Base-by-base conservation (phyloP, 2,113 vertebrate genomes). In the Panurus biarmicus region DNA sequence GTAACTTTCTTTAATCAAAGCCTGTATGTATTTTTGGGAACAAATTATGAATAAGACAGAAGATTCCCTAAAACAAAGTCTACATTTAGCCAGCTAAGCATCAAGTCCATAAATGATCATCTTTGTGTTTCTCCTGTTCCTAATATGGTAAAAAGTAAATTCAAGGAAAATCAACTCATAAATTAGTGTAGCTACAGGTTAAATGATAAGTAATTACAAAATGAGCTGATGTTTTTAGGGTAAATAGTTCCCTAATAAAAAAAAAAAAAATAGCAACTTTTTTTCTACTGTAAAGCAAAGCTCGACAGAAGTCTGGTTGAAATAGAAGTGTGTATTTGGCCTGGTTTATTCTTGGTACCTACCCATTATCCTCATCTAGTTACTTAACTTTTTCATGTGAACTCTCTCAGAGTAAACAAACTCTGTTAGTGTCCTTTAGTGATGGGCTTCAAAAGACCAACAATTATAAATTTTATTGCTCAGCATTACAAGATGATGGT, bases 381-480 rank as follows among this genome's bases (percentile, higher is more conserved):
- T 89, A 80, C 62, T 85, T 64, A 58, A 62, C 65, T 76, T 95
- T 90, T 91, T 91, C 95, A 86, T 96, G 84, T 95, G 96, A 96
- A 94, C 64, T 92, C 62, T 67, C 90, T 96, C 60, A 95, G 50
- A 90, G 80, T 96, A 97, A 97, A 97, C 97, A 97, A 97, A 96
- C 80, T 51, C 25, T 88, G 74, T 31, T 78, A 94, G 77, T 92
- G 85, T 97, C 91, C 78, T 93, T 97, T 93, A 94, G 88, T 69
- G 78, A 81, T 88, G 78, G 61, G 82, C 96, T 97, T 96, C 97
- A 97, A 97, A 97, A 96, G 96, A 93, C 87, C 70, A 85, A 94
- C 87, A 97, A 97, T 95, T 96, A 95, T 90, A 96, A 97, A 95
- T 96, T 97, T 97, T 97, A 97, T 97, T 97, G 96, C 96, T 97